Base-by-base conservation (phyloP, 2,888 invertebrate species). In the Diaphora mendica region DNA sequence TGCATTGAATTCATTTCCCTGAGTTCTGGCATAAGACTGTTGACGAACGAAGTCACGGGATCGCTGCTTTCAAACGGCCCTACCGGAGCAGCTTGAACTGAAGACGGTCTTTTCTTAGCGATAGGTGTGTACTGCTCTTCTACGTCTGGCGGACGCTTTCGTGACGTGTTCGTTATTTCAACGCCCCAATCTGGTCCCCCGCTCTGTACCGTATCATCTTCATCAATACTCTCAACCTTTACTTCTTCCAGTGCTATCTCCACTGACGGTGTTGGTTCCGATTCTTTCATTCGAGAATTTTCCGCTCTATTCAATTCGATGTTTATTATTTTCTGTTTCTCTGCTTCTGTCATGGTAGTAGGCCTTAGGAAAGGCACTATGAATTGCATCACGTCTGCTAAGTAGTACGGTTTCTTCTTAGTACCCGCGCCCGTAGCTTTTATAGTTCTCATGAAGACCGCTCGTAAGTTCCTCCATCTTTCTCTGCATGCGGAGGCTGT, bases 21-120 rank as follows among this genome's bases (percentile, higher is more conserved):
- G 1, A 87, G 75, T 72, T 87, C 87, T 1, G 87, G 87, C 62
- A 83, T 55, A 0, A 87, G 83, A 68, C 87, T 87, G 64, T 83
- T 82, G 11, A 87, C 74, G 55, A 84, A 84, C 0, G 83, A 85
- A 8, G 67, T 71, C 26, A 84, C 78, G 3, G 77, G 75, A 1
- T 85, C 82, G 20, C 23, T 72, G 35, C 3, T 39, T 15, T 72
- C 75, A 2, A 30, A 2, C 3, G 51, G n/a, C 20, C n/a, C 30
- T 35, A 65, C 65, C 11, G 55, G 51, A 26, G 64, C 7, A 33
- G 65, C 9, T 23, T 30, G 33, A 26, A 33, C 33, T 33, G 42
- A 23, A 42, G 30, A n/a, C 35, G 64, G 35, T 11, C 48, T 55
- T 44, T 71, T 71, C n/a, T 74, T 71, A 1, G 7, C 17, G 17